These are phyloP conservation scores for Caenorhabditis latens DNA, from an alignment of 1,140 invertebrate genomes.

Conservation along the genomic window DNA sequence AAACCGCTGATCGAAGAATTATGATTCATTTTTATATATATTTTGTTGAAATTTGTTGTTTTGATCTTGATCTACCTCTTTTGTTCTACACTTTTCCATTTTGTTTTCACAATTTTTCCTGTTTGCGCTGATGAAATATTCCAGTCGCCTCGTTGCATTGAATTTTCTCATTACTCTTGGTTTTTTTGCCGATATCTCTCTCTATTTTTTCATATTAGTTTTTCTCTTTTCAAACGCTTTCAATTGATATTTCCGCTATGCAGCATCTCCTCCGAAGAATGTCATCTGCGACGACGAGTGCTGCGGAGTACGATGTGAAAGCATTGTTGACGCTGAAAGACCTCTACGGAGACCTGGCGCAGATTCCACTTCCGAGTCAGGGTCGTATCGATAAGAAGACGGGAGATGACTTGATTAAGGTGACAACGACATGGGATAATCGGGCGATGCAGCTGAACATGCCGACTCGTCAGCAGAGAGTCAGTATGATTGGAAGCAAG, in stretches of 20 bases:
- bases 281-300: conserved; percentile 14
- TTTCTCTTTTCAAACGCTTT: neutral
- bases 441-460: conserved; percentile 70
- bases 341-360: conserved; percentile 65
- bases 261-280: conserved; percentile 5
- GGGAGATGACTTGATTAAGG: conserved; percentile 46
- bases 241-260: neutral
- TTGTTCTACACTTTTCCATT: neutral
- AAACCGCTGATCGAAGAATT: conserved; percentile 29
- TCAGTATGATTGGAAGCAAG: conserved; percentile 56
- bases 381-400: conserved; percentile 59
- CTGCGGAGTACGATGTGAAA: conserved; percentile 58
- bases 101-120: too few species aligned
- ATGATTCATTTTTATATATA: neutral
- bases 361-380: conserved; percentile 60
- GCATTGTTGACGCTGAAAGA: conserved; percentile 66
- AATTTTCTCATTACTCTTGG: too few species aligned
- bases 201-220: too few species aligned
- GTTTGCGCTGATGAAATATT: too few species aligned
- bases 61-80: neutral
- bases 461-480: conserved; percentile 61
- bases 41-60: neutral
- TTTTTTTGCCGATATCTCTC: too few species aligned
- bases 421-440: conserved; percentile 69
- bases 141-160: too few species aligned